Conservation (phyloP, 2,888 invertebrate genomes). For the Drosophila mettleri region DNA sequence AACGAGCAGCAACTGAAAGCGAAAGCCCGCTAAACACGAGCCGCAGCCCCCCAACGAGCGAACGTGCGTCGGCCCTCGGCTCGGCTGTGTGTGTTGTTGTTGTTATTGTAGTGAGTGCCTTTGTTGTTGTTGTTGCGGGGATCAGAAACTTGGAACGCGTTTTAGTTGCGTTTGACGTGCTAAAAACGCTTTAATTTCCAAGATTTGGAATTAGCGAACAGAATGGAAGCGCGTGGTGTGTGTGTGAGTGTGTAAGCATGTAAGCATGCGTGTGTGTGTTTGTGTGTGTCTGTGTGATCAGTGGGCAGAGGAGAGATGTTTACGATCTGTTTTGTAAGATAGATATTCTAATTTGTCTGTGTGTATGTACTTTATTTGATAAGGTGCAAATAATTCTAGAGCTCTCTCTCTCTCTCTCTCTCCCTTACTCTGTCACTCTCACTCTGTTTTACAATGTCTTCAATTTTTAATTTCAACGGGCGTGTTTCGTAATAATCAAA, state of each 20-base stretch:
- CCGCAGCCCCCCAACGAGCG: constrained; percentile 52
- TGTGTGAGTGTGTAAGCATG: neutral
- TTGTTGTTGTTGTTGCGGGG: constrained; percentile 18
- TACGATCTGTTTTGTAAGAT: constrained; percentile 20
- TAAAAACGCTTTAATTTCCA: constrained; percentile 70
- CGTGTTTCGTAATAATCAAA: constrained; percentile 80
- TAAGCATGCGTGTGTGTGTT: neutral
- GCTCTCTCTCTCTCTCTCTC: neutral
- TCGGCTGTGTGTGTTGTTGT: constrained; percentile 23
- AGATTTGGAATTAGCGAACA: constrained; percentile 39
- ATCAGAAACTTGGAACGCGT: constrained; percentile 67
- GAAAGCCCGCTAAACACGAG: constrained; percentile 73
- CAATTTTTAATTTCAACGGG: constrained; percentile 76
- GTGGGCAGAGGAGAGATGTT: constrained; percentile 25
- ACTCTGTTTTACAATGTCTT: constrained; percentile 40
- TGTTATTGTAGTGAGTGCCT: neutral
- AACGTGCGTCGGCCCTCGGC: constrained; percentile 50
- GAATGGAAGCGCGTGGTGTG: constrained; percentile 27
- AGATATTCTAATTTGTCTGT: constrained; percentile 73
- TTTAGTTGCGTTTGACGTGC: constrained; percentile 61
- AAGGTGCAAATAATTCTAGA: constrained; percentile 75
- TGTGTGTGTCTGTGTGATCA: neutral
- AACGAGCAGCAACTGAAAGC: constrained; percentile 83
- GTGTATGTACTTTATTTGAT: constrained; percentile 72
- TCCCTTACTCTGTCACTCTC: neutral